Evolutionary conservation across 2,797 vertebrate genomes (phyloP), one percentile per base, ranked within the genome.

Genomic region (Phrynocephalus forsythii): DNA sequence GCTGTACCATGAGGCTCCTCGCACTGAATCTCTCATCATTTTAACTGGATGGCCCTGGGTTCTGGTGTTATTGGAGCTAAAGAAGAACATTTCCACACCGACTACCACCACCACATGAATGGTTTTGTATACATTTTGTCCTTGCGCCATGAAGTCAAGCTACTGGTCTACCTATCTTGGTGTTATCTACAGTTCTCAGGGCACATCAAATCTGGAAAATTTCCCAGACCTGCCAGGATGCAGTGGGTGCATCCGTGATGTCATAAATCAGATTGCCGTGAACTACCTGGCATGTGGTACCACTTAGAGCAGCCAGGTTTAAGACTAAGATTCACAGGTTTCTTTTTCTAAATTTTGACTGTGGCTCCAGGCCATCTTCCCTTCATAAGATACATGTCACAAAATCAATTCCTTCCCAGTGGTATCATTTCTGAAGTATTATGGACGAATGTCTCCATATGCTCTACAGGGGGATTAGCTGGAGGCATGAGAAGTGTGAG

Each of bases 381-480:
- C 94, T 2, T 83, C 86, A 92, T 10, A 13, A 0, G 16, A 80
- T 52, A 79, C 0, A 89, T 52, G 50, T 85, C 89, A 33, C 68
- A 85, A 90, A 82, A 89, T 87, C 44, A 60, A 38, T 88, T 63
- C 44, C 33, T 44, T 67, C 88, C 92, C 84, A 85, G 24, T 91
- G 86, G 48, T 66, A 72, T 76, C 87, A 77, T 88, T 94, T 90
- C 91, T 91, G 87, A 73, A 75, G 68, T 81, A 85, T 93, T 94
- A 91, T 87, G 69, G 2, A 33, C 33, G 52, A 73, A 30, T 88
- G 78, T 87, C 90, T 93, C 87, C 86, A 88, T 87, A 66, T 87
- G 81, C 20, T 66, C 20, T 71, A 90, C 78, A 83, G 24, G 20
- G 44, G 82, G 15, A 87, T 89, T 92, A 80, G 84, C 86, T 87